These are phyloP conservation scores for Seriola rivoliana DNA, from an alignment of 2,113 vertebrate genomes.

Conservation along the genomic window DNA sequence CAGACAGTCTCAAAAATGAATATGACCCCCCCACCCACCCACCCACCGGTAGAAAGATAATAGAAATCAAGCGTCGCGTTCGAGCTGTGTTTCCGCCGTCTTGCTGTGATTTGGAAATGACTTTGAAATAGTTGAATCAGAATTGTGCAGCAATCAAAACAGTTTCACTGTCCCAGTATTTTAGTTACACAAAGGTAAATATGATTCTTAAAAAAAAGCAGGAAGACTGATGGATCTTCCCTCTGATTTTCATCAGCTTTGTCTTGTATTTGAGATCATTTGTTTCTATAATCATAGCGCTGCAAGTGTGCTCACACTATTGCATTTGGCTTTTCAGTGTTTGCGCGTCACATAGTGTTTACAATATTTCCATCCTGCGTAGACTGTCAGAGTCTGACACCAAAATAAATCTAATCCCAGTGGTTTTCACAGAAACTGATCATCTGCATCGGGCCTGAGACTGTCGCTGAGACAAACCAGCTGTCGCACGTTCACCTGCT, in stretches of 20 bases:
- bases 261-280: neutral
- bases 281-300: no score
- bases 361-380: neutral
- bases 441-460: neutral
- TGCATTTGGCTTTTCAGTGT: neutral
- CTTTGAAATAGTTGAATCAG: neutral
- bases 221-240: neutral
- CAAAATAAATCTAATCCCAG: slow-evolving; percentile 6
- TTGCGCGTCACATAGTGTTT: neutral
- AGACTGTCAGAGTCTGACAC: neutral
- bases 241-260: neutral
- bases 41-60: slow-evolving; percentile 34
- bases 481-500: neutral
- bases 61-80: slow-evolving; percentile 22
- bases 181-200: neutral
- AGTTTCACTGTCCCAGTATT: neutral
- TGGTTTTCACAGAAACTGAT: neutral
- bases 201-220: neutral
- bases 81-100: neutral
- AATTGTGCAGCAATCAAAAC: neutral
- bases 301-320: neutral
- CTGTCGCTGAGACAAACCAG: neutral
- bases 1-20: slow-evolving; percentile 53
- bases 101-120: slow-evolving; percentile 10
- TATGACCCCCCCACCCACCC: slow-evolving; percentile 3